Evolutionary conservation across 2,113 vertebrate species (phyloP).

Genomic region (Oreochromis aureus): DNA sequence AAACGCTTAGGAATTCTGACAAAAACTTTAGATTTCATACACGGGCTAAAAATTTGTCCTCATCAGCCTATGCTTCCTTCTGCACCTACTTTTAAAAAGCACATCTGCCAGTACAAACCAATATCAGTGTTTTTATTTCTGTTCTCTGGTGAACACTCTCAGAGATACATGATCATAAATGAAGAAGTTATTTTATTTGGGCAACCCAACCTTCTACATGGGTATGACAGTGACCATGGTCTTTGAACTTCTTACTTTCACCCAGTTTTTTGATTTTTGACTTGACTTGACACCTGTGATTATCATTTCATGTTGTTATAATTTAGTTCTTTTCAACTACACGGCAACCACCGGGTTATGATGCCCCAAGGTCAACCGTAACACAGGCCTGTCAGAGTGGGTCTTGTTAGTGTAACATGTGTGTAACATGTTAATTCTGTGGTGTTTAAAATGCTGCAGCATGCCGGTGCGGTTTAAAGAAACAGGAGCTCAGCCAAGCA

Average conservation of each 20-base stretch:
- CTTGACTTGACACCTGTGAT: not conserved
- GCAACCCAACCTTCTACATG: not conserved
- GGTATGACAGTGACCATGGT: not conserved
- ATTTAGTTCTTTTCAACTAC: conserved; percentile 4
- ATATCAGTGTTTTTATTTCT: not conserved
- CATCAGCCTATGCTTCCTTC: not conserved
- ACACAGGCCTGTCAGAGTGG: not conserved
- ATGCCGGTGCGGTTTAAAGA: not conserved
- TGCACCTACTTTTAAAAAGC: not conserved
- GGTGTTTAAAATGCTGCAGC: not conserved
- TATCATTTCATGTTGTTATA: conserved; percentile 18
- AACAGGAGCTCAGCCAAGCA: not conserved
- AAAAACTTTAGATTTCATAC: not conserved
- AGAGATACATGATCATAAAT: not conserved
- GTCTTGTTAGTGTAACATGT: not conserved
- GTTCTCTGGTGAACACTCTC: not conserved
- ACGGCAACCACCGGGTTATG: not conserved
- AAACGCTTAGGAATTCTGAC: not conserved
- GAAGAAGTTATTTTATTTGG: not conserved
- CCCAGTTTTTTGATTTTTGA: not conserved
- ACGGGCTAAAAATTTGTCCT: not conserved
- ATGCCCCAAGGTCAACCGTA: not conserved
- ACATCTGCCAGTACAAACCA: not conserved
- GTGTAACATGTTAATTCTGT: not conserved
- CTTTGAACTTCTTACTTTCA: not conserved